A percentile compares a stretch with the other conserved stretches of the same genome.
Conservation (phyloP, 2,888 invertebrate species). For the Amaurobius ferox region DNA sequence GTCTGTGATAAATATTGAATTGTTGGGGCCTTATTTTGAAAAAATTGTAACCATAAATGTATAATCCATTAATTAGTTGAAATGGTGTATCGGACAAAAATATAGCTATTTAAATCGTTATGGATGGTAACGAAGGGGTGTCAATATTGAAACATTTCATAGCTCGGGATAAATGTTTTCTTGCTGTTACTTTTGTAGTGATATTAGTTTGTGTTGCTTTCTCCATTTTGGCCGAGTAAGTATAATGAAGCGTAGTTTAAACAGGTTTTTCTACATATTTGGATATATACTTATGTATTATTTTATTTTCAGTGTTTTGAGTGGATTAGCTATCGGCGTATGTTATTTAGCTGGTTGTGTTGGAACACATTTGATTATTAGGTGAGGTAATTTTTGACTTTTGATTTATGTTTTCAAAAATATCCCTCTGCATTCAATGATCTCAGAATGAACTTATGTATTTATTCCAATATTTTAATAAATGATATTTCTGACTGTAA, state of each 20-base stretch:
- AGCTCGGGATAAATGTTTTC: slow-evolving; percentile 44
- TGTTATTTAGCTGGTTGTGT: slow-evolving; percentile 57
- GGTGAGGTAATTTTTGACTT: too few relatives aligned
- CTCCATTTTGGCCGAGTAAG: slow-evolving; percentile 7
- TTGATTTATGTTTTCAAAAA: too few relatives aligned
- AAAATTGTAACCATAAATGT: background rate
- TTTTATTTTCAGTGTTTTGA: slow-evolving; percentile 30
- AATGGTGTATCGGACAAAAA: background rate
- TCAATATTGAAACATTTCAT: slow-evolving; percentile 37
- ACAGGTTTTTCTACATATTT: background rate
- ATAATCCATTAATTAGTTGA: background rate
- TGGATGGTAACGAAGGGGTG: slow-evolving; percentile 64
- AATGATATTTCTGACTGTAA: too few relatives aligned
- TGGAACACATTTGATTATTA: slow-evolving; percentile 44
- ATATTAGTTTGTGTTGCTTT: slow-evolving; percentile 32
- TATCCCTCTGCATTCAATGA: too few relatives aligned
- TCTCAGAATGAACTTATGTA: too few relatives aligned
- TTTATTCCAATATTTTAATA: too few relatives aligned
- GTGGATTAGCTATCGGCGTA: slow-evolving; percentile 36
- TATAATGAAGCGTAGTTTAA: background rate
- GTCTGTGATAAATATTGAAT: background rate
- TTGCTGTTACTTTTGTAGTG: slow-evolving; percentile 25
- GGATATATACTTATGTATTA: background rate
- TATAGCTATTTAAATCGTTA: background rate
- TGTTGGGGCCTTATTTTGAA: background rate